Conservation (phyloP, 2,888 invertebrate species). For the Microplitis manilae region DNA sequence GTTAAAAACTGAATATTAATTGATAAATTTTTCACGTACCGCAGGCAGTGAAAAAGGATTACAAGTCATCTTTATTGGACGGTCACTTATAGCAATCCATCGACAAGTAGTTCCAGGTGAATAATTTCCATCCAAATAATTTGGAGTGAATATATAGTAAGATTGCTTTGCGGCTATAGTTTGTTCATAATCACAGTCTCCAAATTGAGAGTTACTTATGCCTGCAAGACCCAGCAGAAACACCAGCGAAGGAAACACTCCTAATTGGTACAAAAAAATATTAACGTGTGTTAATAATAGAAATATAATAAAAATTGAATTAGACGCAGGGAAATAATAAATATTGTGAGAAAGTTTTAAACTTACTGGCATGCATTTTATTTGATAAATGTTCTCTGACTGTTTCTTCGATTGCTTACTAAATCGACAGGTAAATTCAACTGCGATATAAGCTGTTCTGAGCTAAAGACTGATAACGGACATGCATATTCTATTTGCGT, state of each 20-base stretch:
- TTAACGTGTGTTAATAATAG: too few species aligned
- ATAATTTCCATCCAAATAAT: constrained; percentile 73
- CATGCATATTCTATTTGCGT: background rate
- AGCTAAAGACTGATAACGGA: background rate
- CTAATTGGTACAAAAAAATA: constrained; percentile 18
- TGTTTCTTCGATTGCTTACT: background rate
- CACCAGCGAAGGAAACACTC: constrained; percentile 51
- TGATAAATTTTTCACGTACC: constrained; percentile 63
- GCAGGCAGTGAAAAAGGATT: constrained; percentile 71
- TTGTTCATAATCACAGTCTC: constrained; percentile 72
- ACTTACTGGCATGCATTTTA: background rate
- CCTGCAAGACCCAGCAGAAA: constrained; percentile 64
- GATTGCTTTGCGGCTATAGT: constrained; percentile 64
- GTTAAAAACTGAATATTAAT: background rate
- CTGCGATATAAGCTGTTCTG: background rate
- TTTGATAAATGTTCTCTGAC: background rate
- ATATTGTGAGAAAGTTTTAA: background rate
- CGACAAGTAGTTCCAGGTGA: constrained; percentile 69
- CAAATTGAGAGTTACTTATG: constrained; percentile 54
- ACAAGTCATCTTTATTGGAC: constrained; percentile 70
- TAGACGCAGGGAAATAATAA: background rate
- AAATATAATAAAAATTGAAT: too few species aligned
- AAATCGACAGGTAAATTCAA: background rate
- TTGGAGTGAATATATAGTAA: constrained; percentile 72
- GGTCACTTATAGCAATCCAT: constrained; percentile 74